Conservation (phyloP, 2,888 invertebrate species). For the Alloscopus bannaensis region DNA sequence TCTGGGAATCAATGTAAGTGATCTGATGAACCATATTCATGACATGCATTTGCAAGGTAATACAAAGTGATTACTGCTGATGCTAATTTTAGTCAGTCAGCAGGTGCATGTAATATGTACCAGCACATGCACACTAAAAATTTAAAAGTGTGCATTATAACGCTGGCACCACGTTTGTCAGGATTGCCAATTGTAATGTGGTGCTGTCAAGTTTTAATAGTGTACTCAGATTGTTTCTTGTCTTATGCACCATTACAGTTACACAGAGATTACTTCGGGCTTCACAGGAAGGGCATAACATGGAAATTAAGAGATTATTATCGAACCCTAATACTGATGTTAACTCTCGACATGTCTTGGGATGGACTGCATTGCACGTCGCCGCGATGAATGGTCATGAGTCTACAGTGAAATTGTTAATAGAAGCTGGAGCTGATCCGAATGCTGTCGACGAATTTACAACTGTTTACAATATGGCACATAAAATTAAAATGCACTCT, state of each 20-base stretch:
- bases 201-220: background rate
- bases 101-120: no score
- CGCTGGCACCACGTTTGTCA: no score
- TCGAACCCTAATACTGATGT: slow-evolving; percentile 76
- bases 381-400: slow-evolving; percentile 87
- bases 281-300: slow-evolving; percentile 47
- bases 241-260: slow-evolving; percentile 32
- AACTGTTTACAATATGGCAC: slow-evolving; percentile 82
- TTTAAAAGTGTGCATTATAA: no score
- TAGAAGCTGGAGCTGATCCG: slow-evolving; percentile 87
- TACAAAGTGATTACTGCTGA: no score
- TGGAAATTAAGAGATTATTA: slow-evolving; percentile 44
- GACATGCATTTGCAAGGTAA: no score
- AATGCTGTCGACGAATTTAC: slow-evolving; percentile 86
- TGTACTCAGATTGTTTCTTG: no score
- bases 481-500: slow-evolving; percentile 83
- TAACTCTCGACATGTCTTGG: slow-evolving; percentile 85
- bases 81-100: background rate
- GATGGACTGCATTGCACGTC: slow-evolving; percentile 91
- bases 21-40: no score
- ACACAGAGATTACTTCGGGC: slow-evolving; percentile 42
- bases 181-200: background rate
- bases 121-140: no score
- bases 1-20: slow-evolving; percentile 13
- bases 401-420: slow-evolving; percentile 80